phyloP scores from a whole-genome alignment of 2,888 invertebrate species.

The Eupelmus urozonus region DNA sequence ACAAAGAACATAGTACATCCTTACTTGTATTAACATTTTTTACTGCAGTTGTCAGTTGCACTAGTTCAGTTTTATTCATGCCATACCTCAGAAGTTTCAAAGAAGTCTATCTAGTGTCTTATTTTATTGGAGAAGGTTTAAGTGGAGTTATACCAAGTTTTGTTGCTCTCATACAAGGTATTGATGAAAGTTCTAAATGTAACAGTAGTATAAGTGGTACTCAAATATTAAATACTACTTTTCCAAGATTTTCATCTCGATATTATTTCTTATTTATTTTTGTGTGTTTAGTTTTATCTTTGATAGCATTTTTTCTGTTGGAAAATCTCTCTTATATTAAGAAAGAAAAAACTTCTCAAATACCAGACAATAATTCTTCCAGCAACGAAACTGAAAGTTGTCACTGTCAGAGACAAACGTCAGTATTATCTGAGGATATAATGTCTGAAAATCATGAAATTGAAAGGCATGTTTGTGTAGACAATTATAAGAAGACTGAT shows the following conservation, averaged over 20 bases:
- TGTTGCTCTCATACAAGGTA: constrained; percentile 88
- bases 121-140: constrained; percentile 89
- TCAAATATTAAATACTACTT: constrained; percentile 71
- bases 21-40: constrained; percentile 83
- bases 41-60: constrained; percentile 88
- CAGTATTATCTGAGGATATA: constrained; percentile 46
- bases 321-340: constrained; percentile 62
- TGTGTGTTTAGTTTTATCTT: constrained; percentile 82
- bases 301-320: constrained; percentile 77
- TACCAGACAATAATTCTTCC: constrained; percentile 17
- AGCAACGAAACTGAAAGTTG: constrained; percentile 20
- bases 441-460: constrained; percentile 23
- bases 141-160: constrained; percentile 90
- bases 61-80: constrained; percentile 91
- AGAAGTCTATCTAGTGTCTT: constrained; percentile 87
- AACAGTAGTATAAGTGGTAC: constrained; percentile 67
- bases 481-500: constrained; percentile 47
- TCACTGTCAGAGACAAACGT: constrained; percentile 38
- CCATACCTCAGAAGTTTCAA: constrained; percentile 89
- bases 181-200: constrained; percentile 83
- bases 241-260: constrained; percentile 82
- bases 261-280: constrained; percentile 84
- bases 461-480: constrained; percentile 5
- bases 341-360: constrained; percentile 47
- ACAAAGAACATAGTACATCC: constrained; percentile 79